These are phyloP conservation scores for Pandion haliaetus DNA, from an alignment of 2,113 vertebrate species.

Conservation along the genomic window DNA sequence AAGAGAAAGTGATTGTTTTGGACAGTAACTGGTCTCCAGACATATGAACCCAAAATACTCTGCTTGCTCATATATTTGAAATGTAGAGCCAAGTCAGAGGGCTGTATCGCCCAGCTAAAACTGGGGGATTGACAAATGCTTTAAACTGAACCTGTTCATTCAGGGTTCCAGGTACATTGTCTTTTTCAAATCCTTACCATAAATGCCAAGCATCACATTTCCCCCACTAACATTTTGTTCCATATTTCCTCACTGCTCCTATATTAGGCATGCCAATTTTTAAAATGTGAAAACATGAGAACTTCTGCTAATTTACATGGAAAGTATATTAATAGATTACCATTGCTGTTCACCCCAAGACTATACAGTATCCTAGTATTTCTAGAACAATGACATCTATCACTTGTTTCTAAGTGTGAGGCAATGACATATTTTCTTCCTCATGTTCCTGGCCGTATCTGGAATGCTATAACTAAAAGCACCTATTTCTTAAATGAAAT, in stretches of 20 bases:
- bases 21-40: not conserved
- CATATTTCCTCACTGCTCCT: not conserved
- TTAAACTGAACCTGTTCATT: not conserved
- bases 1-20: slow-evolving; percentile 14
- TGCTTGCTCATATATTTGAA: not conserved
- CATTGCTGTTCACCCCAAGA: not conserved
- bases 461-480: not conserved
- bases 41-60: not conserved
- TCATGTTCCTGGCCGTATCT: not conserved
- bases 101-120: not conserved
- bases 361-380: not conserved
- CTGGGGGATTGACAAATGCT: not conserved
- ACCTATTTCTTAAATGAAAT: not conserved
- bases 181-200: not conserved
- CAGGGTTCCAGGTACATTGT: not conserved
- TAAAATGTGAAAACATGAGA: not conserved
- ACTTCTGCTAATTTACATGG: not conserved
- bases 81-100: not conserved
- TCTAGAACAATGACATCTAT: not conserved
- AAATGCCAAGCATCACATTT: not conserved
- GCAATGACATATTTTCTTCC: not conserved
- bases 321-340: not conserved
- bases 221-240: not conserved
- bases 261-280: not conserved
- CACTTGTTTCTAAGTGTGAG: not conserved